Evolutionary conservation across 92 coral and sea anemone species (phyloP), one percentile per base, ranked within the genome.

Genomic region (Heliopora coerulea): DNA sequence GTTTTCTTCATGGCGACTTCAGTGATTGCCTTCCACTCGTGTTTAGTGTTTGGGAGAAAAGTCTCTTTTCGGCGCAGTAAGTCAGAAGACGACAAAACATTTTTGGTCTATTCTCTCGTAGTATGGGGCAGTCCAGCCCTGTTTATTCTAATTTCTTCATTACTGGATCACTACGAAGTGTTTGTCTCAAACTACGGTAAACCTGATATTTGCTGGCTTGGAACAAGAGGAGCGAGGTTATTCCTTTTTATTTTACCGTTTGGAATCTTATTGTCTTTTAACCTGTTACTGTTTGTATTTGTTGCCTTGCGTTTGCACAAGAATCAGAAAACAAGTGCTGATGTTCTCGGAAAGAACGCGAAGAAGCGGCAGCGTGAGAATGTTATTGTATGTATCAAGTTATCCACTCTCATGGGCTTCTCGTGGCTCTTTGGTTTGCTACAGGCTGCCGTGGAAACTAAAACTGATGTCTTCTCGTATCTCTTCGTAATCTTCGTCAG

Each of bases 1-100:
- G 62, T 25, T 6, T 69, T 69, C 49, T 69, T 69, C 76, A 23
- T 49, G 18, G 76, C 76, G n/a, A 69, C 62, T 69, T 69, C 76
- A 29, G 62, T 69, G 33, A 54, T 69, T n/a, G 76, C 76, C 1
- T 69, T 69, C 27, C 48, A 69, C 35, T 49, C 76, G 21, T 69
- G 76, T 33, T 31, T 69, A 28, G 62, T 69, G 14, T 69, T 69
- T 54, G 76, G 76, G 23, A 54, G 62, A 25, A 69, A 69, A 56
- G 52, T 49, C 20, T 19, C 8, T 11, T 46, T 69, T 18, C 76
- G 76, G 21, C 44, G 76, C 27, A 69, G 49, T 35, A 33, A n/a
- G 21, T 69, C 49, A 9, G 76, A 69, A 29, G 62, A 33, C 3
- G 52, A 54, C 62, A 49, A 69, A 31, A 69, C 56, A 17, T 69